Conservation (phyloP, 2,113 vertebrate species). For the Serinus canaria region DNA sequence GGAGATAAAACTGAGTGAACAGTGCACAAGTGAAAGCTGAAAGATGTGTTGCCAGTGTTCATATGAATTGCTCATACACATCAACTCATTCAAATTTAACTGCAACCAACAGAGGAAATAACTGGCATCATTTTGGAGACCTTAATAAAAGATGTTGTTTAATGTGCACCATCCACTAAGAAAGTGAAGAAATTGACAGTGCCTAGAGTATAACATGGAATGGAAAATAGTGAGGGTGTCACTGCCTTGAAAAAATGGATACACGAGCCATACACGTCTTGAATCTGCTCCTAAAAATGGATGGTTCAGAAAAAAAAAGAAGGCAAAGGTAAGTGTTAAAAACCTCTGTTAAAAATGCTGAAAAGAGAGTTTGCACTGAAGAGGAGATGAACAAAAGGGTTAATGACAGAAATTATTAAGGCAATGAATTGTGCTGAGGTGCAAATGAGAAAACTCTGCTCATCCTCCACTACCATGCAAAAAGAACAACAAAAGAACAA, state of each 20-base stretch:
- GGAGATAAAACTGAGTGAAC: background rate
- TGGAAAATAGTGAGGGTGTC: background rate
- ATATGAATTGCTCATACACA: background rate
- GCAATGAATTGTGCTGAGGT: background rate
- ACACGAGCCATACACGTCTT: background rate
- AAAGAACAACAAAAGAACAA: background rate
- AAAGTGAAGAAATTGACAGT: background rate
- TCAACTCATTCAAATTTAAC: background rate
- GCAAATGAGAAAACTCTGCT: background rate
- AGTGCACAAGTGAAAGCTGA: background rate
- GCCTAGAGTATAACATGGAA: background rate
- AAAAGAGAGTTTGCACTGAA: background rate
- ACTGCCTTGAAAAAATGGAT: background rate
- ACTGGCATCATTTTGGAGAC: background rate
- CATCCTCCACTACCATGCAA: background rate
- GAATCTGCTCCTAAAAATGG: background rate
- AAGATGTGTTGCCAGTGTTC: background rate
- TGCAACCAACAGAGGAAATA: background rate
- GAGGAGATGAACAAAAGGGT: background rate
- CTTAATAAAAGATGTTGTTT: background rate
- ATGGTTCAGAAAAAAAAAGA: background rate
- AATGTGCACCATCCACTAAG: background rate
- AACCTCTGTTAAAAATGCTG: background rate
- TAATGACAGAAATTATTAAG: background rate
- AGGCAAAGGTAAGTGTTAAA: background rate